Evolutionary conservation across 2,888 invertebrate genomes (phyloP).

Genomic region (Patella depressa): DNA sequence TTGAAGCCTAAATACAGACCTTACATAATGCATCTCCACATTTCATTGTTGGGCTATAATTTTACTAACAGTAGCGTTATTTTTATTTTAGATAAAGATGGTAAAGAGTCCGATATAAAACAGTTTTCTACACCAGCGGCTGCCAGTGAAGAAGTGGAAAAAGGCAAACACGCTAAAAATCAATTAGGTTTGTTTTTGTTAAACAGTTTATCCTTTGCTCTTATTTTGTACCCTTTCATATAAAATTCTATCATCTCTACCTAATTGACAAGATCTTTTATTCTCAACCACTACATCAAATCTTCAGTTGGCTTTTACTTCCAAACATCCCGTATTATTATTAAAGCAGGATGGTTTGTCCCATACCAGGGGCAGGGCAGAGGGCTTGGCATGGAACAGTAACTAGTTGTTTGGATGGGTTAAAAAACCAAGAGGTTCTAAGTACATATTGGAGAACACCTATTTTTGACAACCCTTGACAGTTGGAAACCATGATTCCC

Average conservation of each 20-base stretch:
- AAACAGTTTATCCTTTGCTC: background rate
- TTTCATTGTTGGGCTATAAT: background rate
- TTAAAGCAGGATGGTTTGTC: too few species aligned
- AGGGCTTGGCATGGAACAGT: too few species aligned
- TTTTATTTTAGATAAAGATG: constrained; percentile 35
- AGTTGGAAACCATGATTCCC: background rate
- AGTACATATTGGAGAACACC: too few species aligned
- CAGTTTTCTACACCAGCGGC: constrained; percentile 51
- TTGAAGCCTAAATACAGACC: background rate
- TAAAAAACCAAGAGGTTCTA: background rate
- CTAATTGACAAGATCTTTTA: background rate
- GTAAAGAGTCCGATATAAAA: constrained; percentile 29
- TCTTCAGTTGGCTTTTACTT: too few species aligned
- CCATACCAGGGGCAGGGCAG: too few species aligned
- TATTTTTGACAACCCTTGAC: background rate
- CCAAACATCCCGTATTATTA: too few species aligned
- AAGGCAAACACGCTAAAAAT: constrained; percentile 65
- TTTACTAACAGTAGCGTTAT: background rate
- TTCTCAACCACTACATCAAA: too few species aligned
- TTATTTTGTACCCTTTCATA: too few species aligned
- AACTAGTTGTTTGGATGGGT: background rate
- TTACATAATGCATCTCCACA: background rate
- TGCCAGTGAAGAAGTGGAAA: constrained; percentile 62
- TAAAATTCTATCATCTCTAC: background rate
- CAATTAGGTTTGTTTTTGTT: constrained; percentile 51